Base-by-base conservation (phyloP, 1,140 invertebrate genomes). In the Euglossa dilemma region DNA sequence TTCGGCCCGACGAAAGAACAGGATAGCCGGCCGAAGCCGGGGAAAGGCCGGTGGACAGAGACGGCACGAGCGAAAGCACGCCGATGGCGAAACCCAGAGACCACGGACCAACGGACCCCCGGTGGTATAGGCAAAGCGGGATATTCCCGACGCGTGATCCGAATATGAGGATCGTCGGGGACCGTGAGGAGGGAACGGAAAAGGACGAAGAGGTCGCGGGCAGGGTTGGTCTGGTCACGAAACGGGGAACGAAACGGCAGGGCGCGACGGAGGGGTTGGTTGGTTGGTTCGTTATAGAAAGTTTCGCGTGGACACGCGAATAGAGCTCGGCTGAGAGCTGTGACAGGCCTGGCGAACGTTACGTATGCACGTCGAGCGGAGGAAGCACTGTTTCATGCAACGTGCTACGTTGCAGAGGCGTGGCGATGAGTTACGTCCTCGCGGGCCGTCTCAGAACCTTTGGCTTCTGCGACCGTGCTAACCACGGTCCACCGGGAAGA, bases 371-470 rank as follows among this genome's bases (percentile, higher is more conserved):
- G 72, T 25, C 50, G 79, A 25, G 59, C 50, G 54, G 64, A 82
- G 80, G 80, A 82, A 82, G 80, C 59, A 82, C 63, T 82, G 80
- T 64, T 66, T 82, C 80, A 82, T 82, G 80, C 80, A 76, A 82
- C 73, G 80, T 67, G 80, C 72, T 82, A 82, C 80, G 80, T 82
- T 76, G 73, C 80, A 76, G 80, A 82, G 80, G 80, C 80, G 80
- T 82, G 80, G 80, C 80, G 80, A 82, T 82, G 80, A 82, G 80
- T 82, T 82, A 82, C 80, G 80, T 82, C 54, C 80, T 76, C 80
- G 74, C 73, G 64, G 59, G 50, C 69, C 56, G 61, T 25, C 61
- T 63, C 43, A 57, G 73, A 82, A 28, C 72, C 72, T 67, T 82
- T 76, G 72, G 52, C 61, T 76, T 52, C 80, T 57, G 63, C 80